phyloP scores from a whole-genome alignment of 2,797 vertebrate species.

The Anisognathus igniventris region DNA sequence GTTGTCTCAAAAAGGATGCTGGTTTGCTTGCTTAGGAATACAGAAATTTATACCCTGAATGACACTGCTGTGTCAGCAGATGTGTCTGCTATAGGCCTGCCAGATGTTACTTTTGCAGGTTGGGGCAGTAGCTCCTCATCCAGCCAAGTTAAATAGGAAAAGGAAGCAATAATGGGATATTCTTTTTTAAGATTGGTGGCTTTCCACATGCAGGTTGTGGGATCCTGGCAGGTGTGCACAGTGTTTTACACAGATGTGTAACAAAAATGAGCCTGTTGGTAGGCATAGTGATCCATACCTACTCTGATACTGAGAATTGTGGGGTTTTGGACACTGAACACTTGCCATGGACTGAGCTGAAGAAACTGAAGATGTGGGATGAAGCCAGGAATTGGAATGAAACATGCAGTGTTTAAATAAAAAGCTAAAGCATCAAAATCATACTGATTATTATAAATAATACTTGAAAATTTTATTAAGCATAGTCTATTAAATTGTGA shows the following conservation, averaged over 20 bases:
- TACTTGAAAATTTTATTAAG: background rate
- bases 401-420: background rate
- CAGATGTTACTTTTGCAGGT: background rate
- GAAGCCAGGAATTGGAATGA: background rate
- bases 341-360: background rate
- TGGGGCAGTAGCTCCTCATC: background rate
- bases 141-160: slow-evolving; percentile 51
- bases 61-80: background rate
- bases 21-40: background rate
- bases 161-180: background rate
- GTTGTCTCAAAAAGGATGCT: background rate
- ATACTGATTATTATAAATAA: background rate
- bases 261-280: background rate
- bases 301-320: background rate
- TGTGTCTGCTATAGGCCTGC: fast-evolving
- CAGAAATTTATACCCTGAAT: background rate
- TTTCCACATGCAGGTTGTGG: background rate
- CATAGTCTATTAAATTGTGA: background rate
- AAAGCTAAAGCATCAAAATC: background rate
- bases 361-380: background rate
- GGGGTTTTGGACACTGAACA: background rate
- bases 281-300: background rate
- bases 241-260: background rate
- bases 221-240: background rate
- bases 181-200: background rate